These are phyloP conservation scores for Ptilorrhoa leucosticta DNA, from an alignment of 2,113 vertebrate genomes.

Conservation along the genomic window DNA sequence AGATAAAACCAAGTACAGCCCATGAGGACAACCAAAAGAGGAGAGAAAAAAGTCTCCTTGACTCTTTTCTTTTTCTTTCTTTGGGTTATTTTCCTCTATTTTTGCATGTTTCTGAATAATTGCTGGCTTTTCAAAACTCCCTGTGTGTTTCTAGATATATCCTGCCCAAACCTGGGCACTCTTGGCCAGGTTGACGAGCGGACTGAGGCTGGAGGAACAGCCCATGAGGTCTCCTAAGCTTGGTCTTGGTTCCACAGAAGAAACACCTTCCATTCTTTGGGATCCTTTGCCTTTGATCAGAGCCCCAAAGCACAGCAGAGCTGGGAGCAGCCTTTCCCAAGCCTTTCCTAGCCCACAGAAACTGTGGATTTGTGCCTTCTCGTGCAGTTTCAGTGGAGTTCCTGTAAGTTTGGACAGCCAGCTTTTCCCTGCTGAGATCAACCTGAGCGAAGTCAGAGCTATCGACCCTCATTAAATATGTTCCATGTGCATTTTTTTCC, in stretches of 20 bases:
- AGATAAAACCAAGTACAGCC: background rate
- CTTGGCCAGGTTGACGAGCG: background rate
- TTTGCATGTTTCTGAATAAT: background rate
- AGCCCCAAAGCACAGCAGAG: background rate
- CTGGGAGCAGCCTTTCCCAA: background rate
- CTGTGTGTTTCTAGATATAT: rapidly evolving
- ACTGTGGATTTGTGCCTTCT: background rate
- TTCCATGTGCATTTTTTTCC: background rate
- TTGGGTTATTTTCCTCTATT: background rate
- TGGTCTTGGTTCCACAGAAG: background rate
- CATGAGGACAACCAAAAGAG: background rate
- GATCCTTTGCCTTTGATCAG: background rate
- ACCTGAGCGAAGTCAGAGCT: conserved; percentile 6
- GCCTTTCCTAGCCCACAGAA: background rate
- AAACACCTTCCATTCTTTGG: background rate
- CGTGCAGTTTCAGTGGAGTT: background rate
- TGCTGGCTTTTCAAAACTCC: background rate
- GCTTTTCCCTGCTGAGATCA: conserved; percentile 15
- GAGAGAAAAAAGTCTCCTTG: background rate
- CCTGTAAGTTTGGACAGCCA: background rate
- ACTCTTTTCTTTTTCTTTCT: background rate
- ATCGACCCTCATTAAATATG: conserved; percentile 28
- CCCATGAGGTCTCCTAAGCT: background rate
- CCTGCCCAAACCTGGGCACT: background rate
- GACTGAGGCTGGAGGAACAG: background rate